phyloP scores from a whole-genome alignment of 2,797 vertebrate species.

The Amblyraja radiata region DNA sequence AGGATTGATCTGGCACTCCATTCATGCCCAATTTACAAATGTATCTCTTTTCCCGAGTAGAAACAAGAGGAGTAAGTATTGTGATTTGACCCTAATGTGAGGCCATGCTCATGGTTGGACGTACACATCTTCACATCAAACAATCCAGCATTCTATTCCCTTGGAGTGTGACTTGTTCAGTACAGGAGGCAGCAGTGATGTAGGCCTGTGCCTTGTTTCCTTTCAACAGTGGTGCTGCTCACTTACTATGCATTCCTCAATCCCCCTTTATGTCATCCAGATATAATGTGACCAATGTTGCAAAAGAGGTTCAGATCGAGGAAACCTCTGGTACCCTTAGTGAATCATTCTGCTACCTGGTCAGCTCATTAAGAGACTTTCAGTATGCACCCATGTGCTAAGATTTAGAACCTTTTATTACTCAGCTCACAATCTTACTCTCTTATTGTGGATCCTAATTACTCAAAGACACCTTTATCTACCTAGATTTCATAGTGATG shows the following conservation, averaged over 20 bases:
- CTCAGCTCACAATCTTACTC: not conserved
- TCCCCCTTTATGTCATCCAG: not conserved
- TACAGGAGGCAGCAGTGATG: not conserved
- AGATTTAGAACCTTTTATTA: not conserved
- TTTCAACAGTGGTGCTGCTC: not conserved
- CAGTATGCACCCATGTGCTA: not conserved
- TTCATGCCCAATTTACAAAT: not conserved
- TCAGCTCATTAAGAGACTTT: not conserved
- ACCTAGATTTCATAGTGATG: too few relatives aligned
- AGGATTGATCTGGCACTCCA: not conserved
- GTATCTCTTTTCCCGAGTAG: too few relatives aligned
- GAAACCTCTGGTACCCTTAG: not conserved
- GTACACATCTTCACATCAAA: not conserved
- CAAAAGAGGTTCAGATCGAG: not conserved
- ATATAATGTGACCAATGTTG: not conserved
- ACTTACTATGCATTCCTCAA: not conserved
- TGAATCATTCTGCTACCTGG: not conserved
- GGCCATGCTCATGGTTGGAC: too few relatives aligned
- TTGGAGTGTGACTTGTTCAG: not conserved
- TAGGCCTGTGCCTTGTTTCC: not conserved
- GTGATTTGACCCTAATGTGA: not conserved
- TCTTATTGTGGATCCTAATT: too few relatives aligned
- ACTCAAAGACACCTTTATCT: too few relatives aligned
- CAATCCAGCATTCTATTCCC: not conserved
- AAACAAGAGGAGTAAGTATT: not conserved